Conservation (phyloP, 2,113 vertebrate species). For the Rallus limicola region DNA sequence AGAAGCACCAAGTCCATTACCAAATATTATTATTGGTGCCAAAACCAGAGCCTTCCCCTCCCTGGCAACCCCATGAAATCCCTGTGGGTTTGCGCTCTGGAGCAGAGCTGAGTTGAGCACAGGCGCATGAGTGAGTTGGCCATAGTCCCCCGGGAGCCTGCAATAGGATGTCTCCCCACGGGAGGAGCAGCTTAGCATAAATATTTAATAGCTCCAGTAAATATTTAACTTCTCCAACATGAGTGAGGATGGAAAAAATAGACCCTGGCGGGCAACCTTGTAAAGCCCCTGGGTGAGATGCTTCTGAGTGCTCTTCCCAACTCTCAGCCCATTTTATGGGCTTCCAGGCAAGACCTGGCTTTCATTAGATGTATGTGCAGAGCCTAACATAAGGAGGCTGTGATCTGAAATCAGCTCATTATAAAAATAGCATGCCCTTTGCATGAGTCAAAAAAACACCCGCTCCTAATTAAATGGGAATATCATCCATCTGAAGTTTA, state of each 20-base stretch:
- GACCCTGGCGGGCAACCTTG: conserved; percentile 31
- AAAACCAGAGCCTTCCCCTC: background rate
- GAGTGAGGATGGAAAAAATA: conserved; percentile 64
- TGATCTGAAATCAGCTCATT: conserved; percentile 18
- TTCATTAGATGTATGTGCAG: conserved; percentile 40
- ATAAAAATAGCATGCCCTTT: conserved; percentile 51
- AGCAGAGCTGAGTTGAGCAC: background rate
- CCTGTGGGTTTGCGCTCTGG: background rate
- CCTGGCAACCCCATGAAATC: background rate
- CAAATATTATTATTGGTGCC: background rate
- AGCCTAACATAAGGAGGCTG: background rate
- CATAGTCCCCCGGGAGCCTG: background rate
- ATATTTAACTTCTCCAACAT: conserved; percentile 71
- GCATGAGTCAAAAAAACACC: conserved; percentile 39
- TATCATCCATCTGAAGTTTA: background rate
- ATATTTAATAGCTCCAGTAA: conserved; percentile 69
- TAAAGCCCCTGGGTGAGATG: conserved; percentile 36
- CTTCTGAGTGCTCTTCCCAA: background rate
- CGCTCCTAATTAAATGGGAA: conserved; percentile 16
- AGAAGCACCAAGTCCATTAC: background rate
- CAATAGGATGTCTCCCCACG: background rate
- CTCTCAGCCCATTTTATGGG: background rate
- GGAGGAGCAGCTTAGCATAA: conserved; percentile 47
- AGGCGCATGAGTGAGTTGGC: background rate
- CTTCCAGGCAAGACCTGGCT: conserved; percentile 29